These are phyloP conservation scores for Myathropa florea DNA, from an alignment of 2,888 invertebrate species.

Conservation along the genomic window DNA sequence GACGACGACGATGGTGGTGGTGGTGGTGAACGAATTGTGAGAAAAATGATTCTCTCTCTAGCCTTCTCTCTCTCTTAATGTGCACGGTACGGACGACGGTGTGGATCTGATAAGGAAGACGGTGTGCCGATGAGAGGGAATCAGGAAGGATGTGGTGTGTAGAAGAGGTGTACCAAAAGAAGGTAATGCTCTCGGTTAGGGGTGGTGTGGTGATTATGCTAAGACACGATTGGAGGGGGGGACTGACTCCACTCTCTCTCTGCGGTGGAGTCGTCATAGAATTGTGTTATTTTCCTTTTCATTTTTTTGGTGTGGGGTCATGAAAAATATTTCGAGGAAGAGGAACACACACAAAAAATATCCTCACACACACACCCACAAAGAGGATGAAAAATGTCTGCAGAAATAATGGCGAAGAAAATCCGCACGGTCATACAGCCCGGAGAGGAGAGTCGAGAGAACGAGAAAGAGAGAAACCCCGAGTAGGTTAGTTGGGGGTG, in stretches of 20 bases:
- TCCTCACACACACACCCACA: constrained; percentile 5
- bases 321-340: constrained; percentile 66
- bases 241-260: constrained; percentile 25
- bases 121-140: constrained; percentile 52
- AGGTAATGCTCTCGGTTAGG: constrained; percentile 4
- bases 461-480: neutral
- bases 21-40: neutral
- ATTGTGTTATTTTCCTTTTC: constrained; percentile 33
- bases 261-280: constrained; percentile 64
- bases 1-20: neutral
- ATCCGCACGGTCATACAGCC: constrained; percentile 51
- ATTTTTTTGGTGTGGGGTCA: constrained; percentile 49
- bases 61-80: constrained; percentile 4
- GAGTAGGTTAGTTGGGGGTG: constrained; percentile 48
- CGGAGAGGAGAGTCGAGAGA: neutral
- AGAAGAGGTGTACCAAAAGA: constrained; percentile 6
- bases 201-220: constrained; percentile 22
- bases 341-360: constrained; percentile 29
- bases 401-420: constrained; percentile 67
- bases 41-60: neutral
- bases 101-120: constrained; percentile 52
- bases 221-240: constrained; percentile 38
- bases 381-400: constrained; percentile 65
- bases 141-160: constrained; percentile 58
- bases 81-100: neutral